Percentiles rank a stretch among this genome's conserved stretches.
Conservation (phyloP, 2,113 vertebrate species). For the Apteryx owenii region DNA sequence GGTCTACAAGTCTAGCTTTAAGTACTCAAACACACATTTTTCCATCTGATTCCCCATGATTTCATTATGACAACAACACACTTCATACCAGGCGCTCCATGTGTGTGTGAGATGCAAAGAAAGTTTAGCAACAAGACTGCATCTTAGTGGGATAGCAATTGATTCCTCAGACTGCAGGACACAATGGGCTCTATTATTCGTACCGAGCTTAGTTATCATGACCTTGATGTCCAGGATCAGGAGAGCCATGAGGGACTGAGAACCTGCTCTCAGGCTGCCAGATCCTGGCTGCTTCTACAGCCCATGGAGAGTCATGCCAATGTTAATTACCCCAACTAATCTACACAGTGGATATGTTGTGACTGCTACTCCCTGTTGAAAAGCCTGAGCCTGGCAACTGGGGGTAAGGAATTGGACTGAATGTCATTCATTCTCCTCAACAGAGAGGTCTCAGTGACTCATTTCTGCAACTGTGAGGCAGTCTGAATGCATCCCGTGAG, state of each 20-base stretch:
- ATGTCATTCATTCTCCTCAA: not conserved
- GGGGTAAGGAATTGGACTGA: not conserved
- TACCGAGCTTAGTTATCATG: not conserved
- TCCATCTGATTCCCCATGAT: slow-evolving; percentile 70
- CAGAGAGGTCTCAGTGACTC: not conserved
- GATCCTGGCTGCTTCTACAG: not conserved
- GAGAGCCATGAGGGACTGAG: not conserved
- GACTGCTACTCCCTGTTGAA: not conserved
- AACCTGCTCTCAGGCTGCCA: not conserved
- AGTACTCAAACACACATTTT: slow-evolving; percentile 73
- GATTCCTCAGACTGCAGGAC: not conserved
- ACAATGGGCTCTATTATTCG: not conserved
- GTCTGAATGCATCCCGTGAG: fast-evolving
- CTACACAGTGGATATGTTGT: fast-evolving
- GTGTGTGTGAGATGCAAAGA: not conserved
- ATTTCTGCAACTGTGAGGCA: not conserved
- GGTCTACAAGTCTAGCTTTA: slow-evolving; percentile 70
- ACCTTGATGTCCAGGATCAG: not conserved
- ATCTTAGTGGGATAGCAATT: not conserved
- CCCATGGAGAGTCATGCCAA: not conserved
- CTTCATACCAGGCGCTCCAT: not conserved
- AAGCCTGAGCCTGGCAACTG: not conserved
- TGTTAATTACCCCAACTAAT: not conserved
- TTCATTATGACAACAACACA: slow-evolving; percentile 60
- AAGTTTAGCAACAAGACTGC: not conserved